These are phyloP conservation scores for Serilophus lunatus DNA, from an alignment of 2,113 vertebrate species.

Conservation along the genomic window DNA sequence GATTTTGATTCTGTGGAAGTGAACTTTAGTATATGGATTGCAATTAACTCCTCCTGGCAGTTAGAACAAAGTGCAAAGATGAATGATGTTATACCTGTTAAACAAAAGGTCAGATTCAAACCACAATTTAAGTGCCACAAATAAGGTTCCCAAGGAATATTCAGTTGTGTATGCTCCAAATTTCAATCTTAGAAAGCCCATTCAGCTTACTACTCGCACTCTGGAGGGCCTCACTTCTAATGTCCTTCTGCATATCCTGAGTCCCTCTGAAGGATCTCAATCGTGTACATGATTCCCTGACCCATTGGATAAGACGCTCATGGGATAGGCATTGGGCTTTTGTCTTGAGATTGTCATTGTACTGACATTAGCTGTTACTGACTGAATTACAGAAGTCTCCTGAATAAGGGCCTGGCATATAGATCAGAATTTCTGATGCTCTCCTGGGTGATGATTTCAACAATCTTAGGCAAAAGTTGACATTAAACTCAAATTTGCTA, in stretches of 20 bases:
- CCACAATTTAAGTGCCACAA: background rate
- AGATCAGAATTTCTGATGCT: background rate
- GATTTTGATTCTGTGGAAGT: slow-evolving; percentile 18
- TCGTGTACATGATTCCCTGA: background rate
- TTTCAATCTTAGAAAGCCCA: background rate
- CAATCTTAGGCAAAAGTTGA: background rate
- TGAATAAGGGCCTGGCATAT: rapidly evolving
- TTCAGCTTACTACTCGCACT: background rate
- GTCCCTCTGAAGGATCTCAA: background rate
- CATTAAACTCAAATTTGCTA: background rate
- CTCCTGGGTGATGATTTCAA: background rate
- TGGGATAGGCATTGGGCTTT: background rate
- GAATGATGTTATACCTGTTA: slow-evolving; percentile 3
- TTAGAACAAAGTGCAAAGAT: background rate
- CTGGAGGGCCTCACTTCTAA: background rate
- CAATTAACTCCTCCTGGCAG: slow-evolving; percentile 16
- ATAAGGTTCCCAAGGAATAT: background rate
- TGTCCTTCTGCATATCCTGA: background rate
- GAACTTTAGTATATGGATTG: slow-evolving; percentile 27
- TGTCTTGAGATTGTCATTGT: rapidly evolving
- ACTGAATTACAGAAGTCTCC: background rate
- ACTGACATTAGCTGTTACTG: background rate
- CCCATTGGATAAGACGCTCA: background rate
- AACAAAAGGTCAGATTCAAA: slow-evolving; percentile 18
- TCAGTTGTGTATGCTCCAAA: background rate